Base-by-base conservation (phyloP, 2,113 vertebrate species). In the Channa argus region DNA sequence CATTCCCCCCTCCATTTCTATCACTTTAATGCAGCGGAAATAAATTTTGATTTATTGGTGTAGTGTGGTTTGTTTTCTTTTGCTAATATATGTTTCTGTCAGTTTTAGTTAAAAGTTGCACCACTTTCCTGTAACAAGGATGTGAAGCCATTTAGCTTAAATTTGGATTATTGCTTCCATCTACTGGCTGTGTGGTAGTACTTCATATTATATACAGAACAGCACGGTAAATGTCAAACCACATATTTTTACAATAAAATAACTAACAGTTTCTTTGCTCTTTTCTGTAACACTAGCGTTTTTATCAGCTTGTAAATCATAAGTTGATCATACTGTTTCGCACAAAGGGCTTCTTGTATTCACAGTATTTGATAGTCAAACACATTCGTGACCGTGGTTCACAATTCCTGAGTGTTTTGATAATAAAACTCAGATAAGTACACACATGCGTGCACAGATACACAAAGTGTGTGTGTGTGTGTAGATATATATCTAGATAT, bases 161-260 rank as follows among this genome's bases (percentile, higher is more conserved):
- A 36, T 41, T 10, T 60, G 66, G 71, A 38, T 12, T 1, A 4
- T 70, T 85, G 83, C 71, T 64, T 45, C 90, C 92, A 74, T 56
- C 87, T 86, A 52, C 73, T 91, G 92, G 86, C 24, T 13, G 1
- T 8, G 1, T 38, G 39, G 45, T 63, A 67, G 53, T 74, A 92
- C 74, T 79, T 46, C 65, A 79, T 15, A 12, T 71, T n/a, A 34
- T 38, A 0, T 8, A 15, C 3, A 8, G n/a, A 50, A 0, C 13
- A 52, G 37, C 12, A 0, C 8, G 51, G 15, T 13, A 0, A 45
- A 50, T 44, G 4, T 54, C 3, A 41, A 14, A 43, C 34, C 5
- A 33, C 8, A 47, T 6, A 58, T 46, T 46, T 54, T 33, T 24
- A 24, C 24, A 24, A 24, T 24, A 24, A 71, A 51, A 49, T 7